Evolutionary conservation across 2,113 vertebrate species (phyloP), one percentile per base, ranked within the genome.

Genomic region (Mirza zaza): DNA sequence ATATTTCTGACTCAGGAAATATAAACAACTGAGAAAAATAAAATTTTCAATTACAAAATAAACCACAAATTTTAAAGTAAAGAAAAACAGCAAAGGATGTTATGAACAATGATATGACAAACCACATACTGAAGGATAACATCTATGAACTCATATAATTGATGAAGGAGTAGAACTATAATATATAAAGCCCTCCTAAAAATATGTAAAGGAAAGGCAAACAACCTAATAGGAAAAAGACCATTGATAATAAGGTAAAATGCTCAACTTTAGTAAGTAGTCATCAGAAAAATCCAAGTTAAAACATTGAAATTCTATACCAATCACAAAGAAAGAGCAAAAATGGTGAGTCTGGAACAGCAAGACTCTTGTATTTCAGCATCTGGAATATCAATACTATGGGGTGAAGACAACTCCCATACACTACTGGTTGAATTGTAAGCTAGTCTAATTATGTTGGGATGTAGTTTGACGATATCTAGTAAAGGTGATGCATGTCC

Each of bases 1-100:
- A 21, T 89, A 34, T 55, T 81, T 93, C 48, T 81, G 10, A 65
- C 73, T 91, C 32, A 88, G 70, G n/a, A 88, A 93, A 83, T 91
- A 59, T 15, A 73, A 90, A 14, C 90, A 81, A 59, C 39, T 91
- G 15, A 32, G 65, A 71, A 95, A 95, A 63, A 34, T 21, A 32
- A 34, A 27, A 29, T 36, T 92, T 61, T 81, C 21, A 76, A 85
- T 89, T 82, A 20, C 61, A 91, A 52, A 84, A 82, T 20, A 76
- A 55, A 34, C 3, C 11, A 45, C 45, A 76, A 11, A 59, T 55
- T 63, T 68, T 36, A 45, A 89, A 80, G 59, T 85, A 52, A 73
- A 39, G 84, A 85, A n/a, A 82, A 84, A 52, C 8, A 80, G 36
- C 11, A 32, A 67, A 71, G 25, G 2, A 7, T 17, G 11, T 52